Percentiles rank a stretch among this genome's conserved stretches.
Evolutionary conservation across 2,113 vertebrate species (phyloP).

Genomic region (Nycticryphes semicollaris): DNA sequence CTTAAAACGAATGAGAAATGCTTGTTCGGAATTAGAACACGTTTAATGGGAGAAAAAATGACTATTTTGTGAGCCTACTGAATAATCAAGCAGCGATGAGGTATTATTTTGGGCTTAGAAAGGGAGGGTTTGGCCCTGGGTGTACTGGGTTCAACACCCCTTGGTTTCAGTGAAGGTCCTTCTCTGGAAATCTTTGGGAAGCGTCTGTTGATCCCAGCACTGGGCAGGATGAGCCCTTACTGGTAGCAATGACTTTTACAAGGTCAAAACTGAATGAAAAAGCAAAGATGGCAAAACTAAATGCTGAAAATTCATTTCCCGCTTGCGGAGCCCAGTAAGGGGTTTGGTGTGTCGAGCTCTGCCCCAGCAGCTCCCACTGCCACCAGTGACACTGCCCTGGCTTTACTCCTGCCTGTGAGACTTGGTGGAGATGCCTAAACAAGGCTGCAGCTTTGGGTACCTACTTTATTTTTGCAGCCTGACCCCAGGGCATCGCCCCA

Average conservation of each 20-base stretch:
- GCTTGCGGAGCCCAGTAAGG: not conserved
- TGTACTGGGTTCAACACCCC: rapidly evolving
- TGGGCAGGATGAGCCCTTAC: not conserved
- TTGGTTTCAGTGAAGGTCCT: not conserved
- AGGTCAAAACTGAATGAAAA: not conserved
- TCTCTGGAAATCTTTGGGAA: not conserved
- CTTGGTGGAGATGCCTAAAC: not conserved
- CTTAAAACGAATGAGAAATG: not conserved
- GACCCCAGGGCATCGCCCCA: not conserved
- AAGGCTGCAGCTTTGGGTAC: not conserved
- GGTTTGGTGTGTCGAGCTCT: not conserved
- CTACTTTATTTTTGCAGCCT: not conserved
- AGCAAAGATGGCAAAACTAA: not conserved
- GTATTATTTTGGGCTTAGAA: not conserved
- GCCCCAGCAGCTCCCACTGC: not conserved
- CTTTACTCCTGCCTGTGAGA: not conserved
- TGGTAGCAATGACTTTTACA: not conserved
- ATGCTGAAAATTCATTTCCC: not conserved
- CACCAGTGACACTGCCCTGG: not conserved
- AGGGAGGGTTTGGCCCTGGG: not conserved
- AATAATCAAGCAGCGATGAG: not conserved
- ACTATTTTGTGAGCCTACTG: not conserved
- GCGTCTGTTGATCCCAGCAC: not conserved
- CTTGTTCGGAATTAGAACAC: not conserved
- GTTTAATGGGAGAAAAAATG: not conserved